phyloP scores from a whole-genome alignment of 2,113 vertebrate species.

The Lota lota region DNA sequence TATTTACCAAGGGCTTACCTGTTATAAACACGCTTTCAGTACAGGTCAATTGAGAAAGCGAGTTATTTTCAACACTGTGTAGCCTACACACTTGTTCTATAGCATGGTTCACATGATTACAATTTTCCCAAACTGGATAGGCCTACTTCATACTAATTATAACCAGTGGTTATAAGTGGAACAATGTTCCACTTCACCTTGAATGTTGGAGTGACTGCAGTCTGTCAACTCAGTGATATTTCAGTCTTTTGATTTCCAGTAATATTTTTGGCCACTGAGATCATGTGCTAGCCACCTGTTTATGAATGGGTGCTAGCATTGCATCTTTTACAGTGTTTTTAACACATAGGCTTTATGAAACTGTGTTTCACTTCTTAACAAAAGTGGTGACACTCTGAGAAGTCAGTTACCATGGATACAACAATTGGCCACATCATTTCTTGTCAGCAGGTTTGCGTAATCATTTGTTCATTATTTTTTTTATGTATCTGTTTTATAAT shows the following conservation, averaged over 20 bases:
- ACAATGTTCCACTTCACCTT: not conserved
- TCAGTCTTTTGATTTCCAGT: not conserved
- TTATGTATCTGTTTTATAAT: constrained; percentile 18
- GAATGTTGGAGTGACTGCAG: constrained; percentile 12
- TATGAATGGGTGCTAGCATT: constrained; percentile 37
- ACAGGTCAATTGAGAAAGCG: too few species aligned
- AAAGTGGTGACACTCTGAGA: constrained; percentile 63
- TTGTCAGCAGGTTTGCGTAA: constrained; percentile 60
- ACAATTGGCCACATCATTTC: constrained; percentile 66
- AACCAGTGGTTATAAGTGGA: not conserved
- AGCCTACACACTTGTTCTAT: constrained; percentile 14
- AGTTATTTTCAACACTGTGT: too few species aligned
- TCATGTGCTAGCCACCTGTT: not conserved
- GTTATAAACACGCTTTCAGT: too few species aligned
- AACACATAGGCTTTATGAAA: constrained; percentile 31
- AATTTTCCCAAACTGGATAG: constrained; percentile 1
- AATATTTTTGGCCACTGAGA: not conserved
- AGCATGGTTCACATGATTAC: constrained; percentile 51
- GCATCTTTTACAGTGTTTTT: not conserved
- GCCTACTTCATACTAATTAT: too few species aligned
- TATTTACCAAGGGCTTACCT: too few species aligned
- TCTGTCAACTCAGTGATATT: not conserved
- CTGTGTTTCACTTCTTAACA: constrained; percentile 46
- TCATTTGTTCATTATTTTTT: constrained; percentile 33
- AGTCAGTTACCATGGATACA: constrained; percentile 74